Base-by-base conservation (phyloP, 2,888 invertebrate species). In the Ormyrus pomaceus region DNA sequence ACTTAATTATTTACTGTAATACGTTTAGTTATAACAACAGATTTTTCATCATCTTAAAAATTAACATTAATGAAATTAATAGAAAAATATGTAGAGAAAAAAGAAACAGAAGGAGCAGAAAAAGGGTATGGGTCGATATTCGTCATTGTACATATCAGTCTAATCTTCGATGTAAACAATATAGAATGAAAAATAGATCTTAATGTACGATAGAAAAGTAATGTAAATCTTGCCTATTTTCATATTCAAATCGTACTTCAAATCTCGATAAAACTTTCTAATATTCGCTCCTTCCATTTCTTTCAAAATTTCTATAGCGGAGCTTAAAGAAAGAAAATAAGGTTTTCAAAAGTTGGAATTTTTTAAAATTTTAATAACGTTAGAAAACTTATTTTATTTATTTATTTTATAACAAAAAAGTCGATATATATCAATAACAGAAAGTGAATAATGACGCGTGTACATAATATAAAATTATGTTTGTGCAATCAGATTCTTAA, bases 131-230 rank as follows among this genome's bases (percentile, higher is more conserved):
- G 51, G 76, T 74, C 77, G 82, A 81, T 84, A 81, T 83, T 84
- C 83, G 56, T 71, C 50, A 86, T 84, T 88, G 88, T 88, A 88
- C 88, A 88, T 88, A 88, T 88, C 88, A 88, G 82, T 77, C 84
- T 77, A 80, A 80, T 83, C 83, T 80, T 83, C 70, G 79, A 83
- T 69, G 19, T 62, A 65, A 71, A 77, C 48, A 45, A 51, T 74
- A 77, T 82, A 83, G 81, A 82, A 83, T 68, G 80, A 80, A 83
- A 77, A 81, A 83, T 85, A 72, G 13, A 61, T 66, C 10, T 55
- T 71, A 50, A 74, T 66, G 62, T 84, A 83, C 83, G 82, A 84
- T 84, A 86, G 83, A 70, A 69, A 80, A 81, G 84, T 84, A 81
- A 83, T 85, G 83, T 85, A 85, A 87, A 85, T 85, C 82, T 84